Percentiles rank a stretch among this genome's conserved stretches.
These are phyloP conservation scores for Drosophila bocqueti DNA, from an alignment of 1,140 invertebrate species.

Conservation along the genomic window DNA sequence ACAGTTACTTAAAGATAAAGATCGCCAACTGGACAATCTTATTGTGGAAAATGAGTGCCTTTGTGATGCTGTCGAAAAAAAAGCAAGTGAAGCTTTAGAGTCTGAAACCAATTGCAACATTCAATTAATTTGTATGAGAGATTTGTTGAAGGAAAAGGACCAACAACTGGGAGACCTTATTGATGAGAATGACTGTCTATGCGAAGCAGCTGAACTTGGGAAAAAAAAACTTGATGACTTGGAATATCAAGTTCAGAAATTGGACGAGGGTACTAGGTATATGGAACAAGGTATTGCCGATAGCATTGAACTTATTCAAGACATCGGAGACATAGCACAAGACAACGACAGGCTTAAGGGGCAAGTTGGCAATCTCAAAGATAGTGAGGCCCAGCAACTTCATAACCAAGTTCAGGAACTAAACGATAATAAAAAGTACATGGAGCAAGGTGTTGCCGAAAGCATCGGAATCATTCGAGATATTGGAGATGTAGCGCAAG, in stretches of 20 bases:
- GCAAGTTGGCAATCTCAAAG: constrained; percentile 33
- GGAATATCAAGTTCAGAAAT: constrained; percentile 39
- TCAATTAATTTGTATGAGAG: constrained; percentile 30
- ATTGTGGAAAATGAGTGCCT: constrained; percentile 49
- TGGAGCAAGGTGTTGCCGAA: constrained; percentile 56
- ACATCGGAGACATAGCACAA: constrained; percentile 51
- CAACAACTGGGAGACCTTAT: constrained; percentile 47
- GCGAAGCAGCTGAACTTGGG: constrained; percentile 41
- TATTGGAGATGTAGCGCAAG: constrained; percentile 48
- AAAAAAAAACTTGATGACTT: constrained; percentile 48
- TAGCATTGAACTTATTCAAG: constrained; percentile 52
- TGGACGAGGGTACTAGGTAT: constrained; percentile 47
- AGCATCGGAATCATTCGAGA: constrained; percentile 45
- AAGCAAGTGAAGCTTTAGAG: constrained; percentile 11
- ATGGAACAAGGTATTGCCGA: constrained; percentile 60
- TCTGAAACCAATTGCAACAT: constrained; percentile 24
- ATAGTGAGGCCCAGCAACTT: constrained; percentile 32
- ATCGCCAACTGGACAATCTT: constrained; percentile 32
- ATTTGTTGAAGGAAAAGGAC: constrained; percentile 51
- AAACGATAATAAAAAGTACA: constrained; percentile 49
- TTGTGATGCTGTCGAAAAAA: constrained; percentile 33
- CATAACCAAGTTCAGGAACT: constrained; percentile 52
- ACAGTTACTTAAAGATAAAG: constrained; percentile 31
- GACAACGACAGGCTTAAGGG: constrained; percentile 56
- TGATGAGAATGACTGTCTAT: constrained; percentile 60